Base-by-base conservation (phyloP, 2,888 invertebrate species). In the Diachrysia chrysitis region DNA sequence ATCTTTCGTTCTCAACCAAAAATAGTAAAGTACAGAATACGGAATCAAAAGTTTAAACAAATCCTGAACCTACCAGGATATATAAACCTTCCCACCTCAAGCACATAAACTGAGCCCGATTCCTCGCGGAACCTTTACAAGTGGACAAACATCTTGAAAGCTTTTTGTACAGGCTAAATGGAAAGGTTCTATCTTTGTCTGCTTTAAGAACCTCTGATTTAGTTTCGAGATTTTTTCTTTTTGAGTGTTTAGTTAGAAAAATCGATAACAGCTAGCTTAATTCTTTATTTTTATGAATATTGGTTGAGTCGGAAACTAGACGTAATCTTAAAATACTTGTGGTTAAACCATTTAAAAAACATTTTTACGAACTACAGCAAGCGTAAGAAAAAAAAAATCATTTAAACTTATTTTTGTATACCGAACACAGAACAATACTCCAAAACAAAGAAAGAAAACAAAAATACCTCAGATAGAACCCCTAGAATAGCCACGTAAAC, bases 91-190 rank as follows among this genome's bases (percentile, higher is more conserved):
- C 16, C n/a, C n/a, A 42, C 42, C n/a, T 42, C 42, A n/a, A 42
- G 42, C n/a, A 42, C 42, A 42, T 42, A 42, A 42, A 42, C n/a
- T n/a, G n/a, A n/a, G 42, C n/a, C n/a, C n/a, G 42, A 42, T 42
- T 42, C 42, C 4, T 14, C 37, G 37, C 14, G 2, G 37, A 42
- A 42, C 42, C n/a, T n/a, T 42, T 14, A n/a, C 42, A 42, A 42
- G 42, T 42, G 42, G 42, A 42, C 42, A 42, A 42, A 42, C 42
- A 42, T n/a, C 42, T 42, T 42, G 42, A 42, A 42, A 42, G n/a
- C 42, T 42, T 42, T 42, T n/a, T 42, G 42, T n/a, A 42, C n/a
- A n/a, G 10, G 10, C 42, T 42, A 6, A 42, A 42, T 42, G 1
- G 42, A 42, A 42, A 42, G 42, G n/a, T n/a, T 35, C 14, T 16